Evolutionary conservation across 2,888 invertebrate genomes (phyloP), one percentile per base, ranked within the genome.

Genomic region (Tenthredo mesomela): DNA sequence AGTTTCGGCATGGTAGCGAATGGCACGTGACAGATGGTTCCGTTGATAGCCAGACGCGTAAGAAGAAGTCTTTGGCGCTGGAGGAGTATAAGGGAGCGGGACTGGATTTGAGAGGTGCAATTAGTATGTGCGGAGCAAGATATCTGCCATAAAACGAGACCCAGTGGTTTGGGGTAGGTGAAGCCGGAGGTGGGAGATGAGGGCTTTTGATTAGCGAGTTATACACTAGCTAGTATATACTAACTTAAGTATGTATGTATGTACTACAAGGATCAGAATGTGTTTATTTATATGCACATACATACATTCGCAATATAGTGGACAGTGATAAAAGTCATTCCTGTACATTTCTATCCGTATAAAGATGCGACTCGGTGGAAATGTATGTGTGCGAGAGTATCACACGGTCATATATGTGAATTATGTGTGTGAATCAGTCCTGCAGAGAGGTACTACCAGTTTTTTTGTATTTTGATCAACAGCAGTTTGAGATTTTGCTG

Each of bases 21-120:
- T 61, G 47, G 58, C 77, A 65, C 84, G 86, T 86, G 85, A 86
- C 86, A 85, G 86, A 86, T 86, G 86, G 85, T 73, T 71, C 58
- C 50, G 84, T 78, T 77, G 85, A 86, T 86, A 86, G 85, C 86
- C 86, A 86, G 86, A 86, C 86, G 85, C 37, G 86, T 86, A 86
- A 85, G 86, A 86, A 86, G 78, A 73, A 71, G 43, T 65, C 65
- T 25, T 61, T 43, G 77, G 50, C 58, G 47, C 50, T 50, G 25
- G 54, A 29, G 77, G 50, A 77, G 50, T 40, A 67, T 67, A 67
- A n/a, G 50, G 40, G 71, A 77, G 77, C 77, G 33, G 29, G 77
- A 77, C 77, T 54, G 77, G 77, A 77, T 77, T 77, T 50, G 50
- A 50, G 40, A 77, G 54, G 50, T 65, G 85, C 85, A 87, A 86